Conservation (phyloP, 1,140 invertebrate species). For the Apis mellifera region DNA sequence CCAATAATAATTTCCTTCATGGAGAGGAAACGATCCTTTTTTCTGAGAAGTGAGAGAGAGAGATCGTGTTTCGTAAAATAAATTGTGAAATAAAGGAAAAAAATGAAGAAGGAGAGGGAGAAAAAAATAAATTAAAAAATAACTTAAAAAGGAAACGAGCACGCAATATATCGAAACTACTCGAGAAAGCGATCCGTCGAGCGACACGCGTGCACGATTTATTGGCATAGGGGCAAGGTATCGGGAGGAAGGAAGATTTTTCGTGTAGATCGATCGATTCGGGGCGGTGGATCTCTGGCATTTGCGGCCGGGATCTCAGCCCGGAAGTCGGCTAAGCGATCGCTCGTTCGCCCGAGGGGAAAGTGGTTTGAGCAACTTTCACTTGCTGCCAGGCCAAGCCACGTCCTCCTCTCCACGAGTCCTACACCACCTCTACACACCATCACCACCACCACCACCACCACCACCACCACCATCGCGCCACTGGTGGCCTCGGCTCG, state of each 20-base stretch:
- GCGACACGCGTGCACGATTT: slow-evolving; percentile 10
- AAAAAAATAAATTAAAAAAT: neutral
- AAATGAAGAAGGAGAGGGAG: no score
- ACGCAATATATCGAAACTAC: neutral
- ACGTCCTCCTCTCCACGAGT: slow-evolving; percentile 48
- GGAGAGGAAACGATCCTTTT: no score
- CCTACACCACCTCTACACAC: neutral
- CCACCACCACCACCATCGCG: no score
- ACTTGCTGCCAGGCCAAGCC: slow-evolving; percentile 70
- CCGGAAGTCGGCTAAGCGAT: slow-evolving; percentile 72
- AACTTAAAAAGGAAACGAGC: neutral
- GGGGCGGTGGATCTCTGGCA: slow-evolving; percentile 64
- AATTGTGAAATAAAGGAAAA: no score
- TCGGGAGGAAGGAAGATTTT: slow-evolving; percentile 21
- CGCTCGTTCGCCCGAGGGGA: slow-evolving; percentile 74
- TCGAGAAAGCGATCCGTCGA: slow-evolving; percentile 21
- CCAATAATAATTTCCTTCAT: no score
- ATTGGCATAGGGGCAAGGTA: neutral
- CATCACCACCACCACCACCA: no score
- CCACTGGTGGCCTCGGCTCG: neutral
- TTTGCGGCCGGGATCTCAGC: slow-evolving; percentile 63
- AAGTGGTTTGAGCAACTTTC: slow-evolving; percentile 80
- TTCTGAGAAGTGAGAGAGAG: no score
- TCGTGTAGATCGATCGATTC: slow-evolving; percentile 36
- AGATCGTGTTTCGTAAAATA: no score